A percentile compares a stretch with the other conserved stretches of the same genome.
These are phyloP conservation scores for Zaprionus capensis DNA, from an alignment of 1,140 invertebrate genomes.

Conservation along the genomic window DNA sequence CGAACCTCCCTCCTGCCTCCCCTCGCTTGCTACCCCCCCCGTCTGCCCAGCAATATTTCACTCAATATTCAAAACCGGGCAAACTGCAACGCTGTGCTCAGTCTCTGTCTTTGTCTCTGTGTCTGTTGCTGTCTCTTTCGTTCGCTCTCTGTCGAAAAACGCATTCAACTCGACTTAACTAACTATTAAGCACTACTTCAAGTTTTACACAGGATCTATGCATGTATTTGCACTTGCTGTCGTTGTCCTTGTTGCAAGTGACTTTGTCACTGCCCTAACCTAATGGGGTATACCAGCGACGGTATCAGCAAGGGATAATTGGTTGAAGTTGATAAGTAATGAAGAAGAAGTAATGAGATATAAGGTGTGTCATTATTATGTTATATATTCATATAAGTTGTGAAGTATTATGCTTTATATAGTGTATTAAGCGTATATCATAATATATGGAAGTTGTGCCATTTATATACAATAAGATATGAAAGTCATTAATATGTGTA, in stretches of 20 bases:
- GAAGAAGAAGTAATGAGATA: too few species aligned
- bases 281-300: neutral
- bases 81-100: conserved; percentile 14
- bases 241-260: conserved; percentile 40
- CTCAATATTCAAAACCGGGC: conserved; percentile 76
- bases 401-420: too few species aligned
- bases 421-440: too few species aligned
- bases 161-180: conserved; percentile 82
- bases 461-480: too few species aligned
- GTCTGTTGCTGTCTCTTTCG: too few species aligned
- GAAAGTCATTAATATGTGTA: too few species aligned
- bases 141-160: conserved; percentile 56
- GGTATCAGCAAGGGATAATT: neutral
- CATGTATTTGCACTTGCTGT: conserved; percentile 68
- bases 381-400: too few species aligned
- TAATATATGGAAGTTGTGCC: too few species aligned
- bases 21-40: neutral
- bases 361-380: too few species aligned
- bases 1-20: neutral
- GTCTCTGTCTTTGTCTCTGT: neutral
- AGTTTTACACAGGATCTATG: conserved; percentile 78
- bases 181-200: conserved; percentile 81
- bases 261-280: conserved; percentile 21
- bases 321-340: too few species aligned
- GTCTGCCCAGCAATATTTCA: conserved; percentile 63